Percentiles rank a stretch among this genome's conserved stretches.
These are phyloP conservation scores for Bucco capensis DNA, from an alignment of 2,113 vertebrate species.

Conservation along the genomic window DNA sequence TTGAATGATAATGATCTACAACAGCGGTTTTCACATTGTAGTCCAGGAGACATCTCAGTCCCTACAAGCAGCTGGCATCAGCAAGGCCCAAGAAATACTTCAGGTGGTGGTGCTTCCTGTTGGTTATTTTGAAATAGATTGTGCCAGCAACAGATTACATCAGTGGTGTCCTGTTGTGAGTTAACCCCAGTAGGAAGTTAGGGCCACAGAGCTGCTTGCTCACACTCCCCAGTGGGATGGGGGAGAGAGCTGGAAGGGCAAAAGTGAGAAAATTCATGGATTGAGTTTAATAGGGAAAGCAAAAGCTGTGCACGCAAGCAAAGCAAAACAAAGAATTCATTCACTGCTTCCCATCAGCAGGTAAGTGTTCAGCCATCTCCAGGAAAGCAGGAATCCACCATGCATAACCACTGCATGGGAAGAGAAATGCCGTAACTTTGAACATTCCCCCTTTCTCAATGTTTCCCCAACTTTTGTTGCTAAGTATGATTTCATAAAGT, in stretches of 20 bases:
- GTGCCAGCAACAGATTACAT: background rate
- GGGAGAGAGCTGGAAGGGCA: background rate
- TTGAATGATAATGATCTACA: background rate
- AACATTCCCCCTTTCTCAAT: background rate
- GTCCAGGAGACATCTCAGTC: background rate
- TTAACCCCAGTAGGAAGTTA: background rate
- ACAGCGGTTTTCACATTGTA: background rate
- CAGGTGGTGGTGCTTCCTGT: background rate
- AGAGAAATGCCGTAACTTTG: background rate
- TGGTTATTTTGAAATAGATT: background rate
- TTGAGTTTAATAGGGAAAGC: too few species aligned
- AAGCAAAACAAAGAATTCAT: too few species aligned
- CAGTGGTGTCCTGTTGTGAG: too few species aligned
- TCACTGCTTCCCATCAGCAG: too few species aligned
- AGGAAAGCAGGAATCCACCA: background rate
- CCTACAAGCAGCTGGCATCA: background rate
- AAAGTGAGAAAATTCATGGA: background rate
- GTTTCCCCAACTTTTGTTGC: background rate
- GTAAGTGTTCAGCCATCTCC: too few species aligned
- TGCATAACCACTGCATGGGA: too few species aligned
- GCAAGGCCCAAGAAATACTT: background rate
- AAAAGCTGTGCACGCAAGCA: too few species aligned
- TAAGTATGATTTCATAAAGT: background rate
- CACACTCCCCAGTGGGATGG: background rate
- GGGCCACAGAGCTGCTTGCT: background rate